These are phyloP conservation scores for Acanthis flammea DNA, from an alignment of 2,797 vertebrate genomes.

Conservation along the genomic window DNA sequence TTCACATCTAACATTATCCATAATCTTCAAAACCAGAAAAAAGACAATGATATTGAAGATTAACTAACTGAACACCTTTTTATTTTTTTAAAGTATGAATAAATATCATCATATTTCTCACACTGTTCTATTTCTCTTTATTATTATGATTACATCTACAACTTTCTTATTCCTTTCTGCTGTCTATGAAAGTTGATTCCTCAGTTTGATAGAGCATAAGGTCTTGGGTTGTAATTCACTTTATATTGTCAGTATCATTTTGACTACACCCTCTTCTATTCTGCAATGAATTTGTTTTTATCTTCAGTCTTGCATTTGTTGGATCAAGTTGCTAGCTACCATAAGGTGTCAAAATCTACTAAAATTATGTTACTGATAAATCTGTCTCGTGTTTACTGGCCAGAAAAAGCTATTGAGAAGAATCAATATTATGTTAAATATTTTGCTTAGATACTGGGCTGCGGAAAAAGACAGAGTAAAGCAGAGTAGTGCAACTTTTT, in stretches of 20 bases:
- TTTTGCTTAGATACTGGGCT: constrained; percentile 2
- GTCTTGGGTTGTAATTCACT: constrained; percentile 5
- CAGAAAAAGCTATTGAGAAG: constrained; percentile 27
- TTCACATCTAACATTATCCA: not conserved
- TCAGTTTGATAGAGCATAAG: constrained; percentile 17
- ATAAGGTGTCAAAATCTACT: constrained; percentile 46
- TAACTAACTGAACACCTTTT: not conserved
- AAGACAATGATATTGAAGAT: constrained; percentile 22
- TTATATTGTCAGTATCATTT: constrained; percentile 23
- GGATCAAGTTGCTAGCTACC: constrained; percentile 41
- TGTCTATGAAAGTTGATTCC: not conserved
- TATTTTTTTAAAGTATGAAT: not conserved
- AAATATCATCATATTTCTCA: not conserved
- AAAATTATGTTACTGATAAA: constrained; percentile 42
- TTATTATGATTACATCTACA: not conserved
- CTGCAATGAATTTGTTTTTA: constrained; percentile 9
- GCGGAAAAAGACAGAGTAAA: not conserved
- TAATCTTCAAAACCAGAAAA: not conserved
- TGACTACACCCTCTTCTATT: not conserved
- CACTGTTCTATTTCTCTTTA: not conserved
- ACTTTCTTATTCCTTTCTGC: not conserved
- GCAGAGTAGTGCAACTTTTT: not conserved
- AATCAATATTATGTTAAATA: constrained; percentile 16
- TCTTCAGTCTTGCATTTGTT: constrained; percentile 32
- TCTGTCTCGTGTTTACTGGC: not conserved